Evolutionary conservation across 2,797 vertebrate species (phyloP).

Genomic region (Helicolenus hilgendorfi): DNA sequence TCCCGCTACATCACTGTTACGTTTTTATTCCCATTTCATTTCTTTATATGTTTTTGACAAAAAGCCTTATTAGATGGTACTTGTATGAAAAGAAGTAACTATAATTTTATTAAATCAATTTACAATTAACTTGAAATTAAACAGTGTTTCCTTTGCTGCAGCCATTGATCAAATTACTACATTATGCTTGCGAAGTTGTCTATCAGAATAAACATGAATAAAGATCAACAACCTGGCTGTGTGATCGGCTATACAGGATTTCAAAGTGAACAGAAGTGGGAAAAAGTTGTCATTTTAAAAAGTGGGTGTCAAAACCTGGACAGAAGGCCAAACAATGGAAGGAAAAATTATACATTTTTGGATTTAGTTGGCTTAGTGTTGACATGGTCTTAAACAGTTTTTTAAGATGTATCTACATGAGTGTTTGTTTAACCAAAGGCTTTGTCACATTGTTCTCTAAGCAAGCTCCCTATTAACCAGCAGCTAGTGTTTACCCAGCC

Average conservation of each 20-base stretch:
- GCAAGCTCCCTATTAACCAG: slow-evolving; percentile 73
- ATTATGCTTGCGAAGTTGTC: neutral
- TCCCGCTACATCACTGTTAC: neutral
- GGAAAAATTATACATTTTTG: neutral
- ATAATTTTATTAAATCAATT: neutral
- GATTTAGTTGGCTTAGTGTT: neutral
- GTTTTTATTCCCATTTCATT: neutral
- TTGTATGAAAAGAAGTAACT: neutral
- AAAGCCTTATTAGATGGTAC: neutral
- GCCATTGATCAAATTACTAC: neutral
- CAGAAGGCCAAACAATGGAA: neutral
- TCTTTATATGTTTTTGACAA: neutral
- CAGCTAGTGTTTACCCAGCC: slow-evolving; percentile 74
- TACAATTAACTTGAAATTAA: neutral
- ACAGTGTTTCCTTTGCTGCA: neutral
- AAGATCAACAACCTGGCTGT: neutral
- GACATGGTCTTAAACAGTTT: neutral
- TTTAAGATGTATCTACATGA: slow-evolving; percentile 5
- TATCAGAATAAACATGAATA: neutral
- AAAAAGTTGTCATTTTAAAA: neutral
- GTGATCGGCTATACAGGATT: neutral
- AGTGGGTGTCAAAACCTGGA: neutral
- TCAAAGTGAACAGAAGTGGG: neutral
- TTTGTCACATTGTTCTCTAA: slow-evolving; percentile 79
- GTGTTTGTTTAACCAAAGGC: slow-evolving; percentile 82